phyloP scores from a whole-genome alignment of 2,888 invertebrate species.

The Phortica magna region DNA sequence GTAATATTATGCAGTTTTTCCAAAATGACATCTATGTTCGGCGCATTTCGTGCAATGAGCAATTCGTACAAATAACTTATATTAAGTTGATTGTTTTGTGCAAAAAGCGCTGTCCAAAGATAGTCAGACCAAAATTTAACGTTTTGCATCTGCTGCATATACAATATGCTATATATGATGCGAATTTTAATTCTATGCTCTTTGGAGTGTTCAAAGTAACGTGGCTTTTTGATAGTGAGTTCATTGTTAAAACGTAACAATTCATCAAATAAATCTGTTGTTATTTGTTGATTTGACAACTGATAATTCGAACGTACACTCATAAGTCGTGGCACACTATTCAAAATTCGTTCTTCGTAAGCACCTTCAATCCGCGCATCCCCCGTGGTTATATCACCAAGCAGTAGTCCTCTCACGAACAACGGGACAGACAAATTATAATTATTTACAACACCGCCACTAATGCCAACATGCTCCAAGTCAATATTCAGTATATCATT shows the following conservation, averaged over 20 bases:
- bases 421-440: not conserved
- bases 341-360: conserved; percentile 39
- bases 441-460: conserved; percentile 8
- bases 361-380: conserved; percentile 64
- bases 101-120: conserved; percentile 63
- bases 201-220: conserved; percentile 75
- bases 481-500: conserved; percentile 38
- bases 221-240: conserved; percentile 62
- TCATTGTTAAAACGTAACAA: conserved; percentile 56
- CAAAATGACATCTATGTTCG: conserved; percentile 51
- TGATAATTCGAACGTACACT: conserved; percentile 21
- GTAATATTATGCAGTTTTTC: conserved; percentile 54
- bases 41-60: conserved; percentile 60
- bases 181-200: conserved; percentile 75
- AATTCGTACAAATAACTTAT: conserved; percentile 72
- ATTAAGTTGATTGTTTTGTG: conserved; percentile 75
- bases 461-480: conserved; percentile 33
- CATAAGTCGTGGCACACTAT: not conserved
- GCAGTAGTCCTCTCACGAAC: conserved; percentile 55
- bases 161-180: conserved; percentile 57
- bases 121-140: conserved; percentile 55
- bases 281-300: not conserved
- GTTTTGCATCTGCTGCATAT: conserved; percentile 27
- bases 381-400: conserved; percentile 63
- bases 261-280: conserved; percentile 36